Evolutionary conservation across 1,140 invertebrate genomes (phyloP).

Genomic region (Dendroctonus valens): DNA sequence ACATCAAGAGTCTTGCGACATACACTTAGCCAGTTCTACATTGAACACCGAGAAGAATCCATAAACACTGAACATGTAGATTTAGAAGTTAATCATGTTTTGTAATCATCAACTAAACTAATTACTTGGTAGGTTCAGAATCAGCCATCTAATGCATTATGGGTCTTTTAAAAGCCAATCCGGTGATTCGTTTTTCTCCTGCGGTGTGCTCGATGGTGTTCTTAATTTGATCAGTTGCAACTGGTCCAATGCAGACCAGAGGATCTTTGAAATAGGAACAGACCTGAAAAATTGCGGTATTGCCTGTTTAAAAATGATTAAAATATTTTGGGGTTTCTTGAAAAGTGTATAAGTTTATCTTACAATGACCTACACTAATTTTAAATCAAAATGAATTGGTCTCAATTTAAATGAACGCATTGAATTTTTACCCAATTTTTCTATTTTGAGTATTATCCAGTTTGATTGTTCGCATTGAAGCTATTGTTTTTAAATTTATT

Average conservation of each 20-base stretch:
- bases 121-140: slow-evolving; percentile 13
- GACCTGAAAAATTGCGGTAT: slow-evolving; percentile 56
- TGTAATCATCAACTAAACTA: slow-evolving; percentile 8
- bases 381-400: too few relatives aligned
- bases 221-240: slow-evolving; percentile 69
- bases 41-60: slow-evolving; percentile 18
- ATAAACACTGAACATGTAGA: slow-evolving; percentile 4
- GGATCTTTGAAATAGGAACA: slow-evolving; percentile 90
- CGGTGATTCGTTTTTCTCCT: slow-evolving; percentile 74
- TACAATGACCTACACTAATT: too few relatives aligned
- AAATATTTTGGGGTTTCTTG: neutral
- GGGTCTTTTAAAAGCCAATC: slow-evolving; percentile 52
- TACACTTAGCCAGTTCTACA: neutral
- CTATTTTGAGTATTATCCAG: too few relatives aligned
- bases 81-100: slow-evolving; percentile 18
- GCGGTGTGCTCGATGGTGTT: slow-evolving; percentile 72
- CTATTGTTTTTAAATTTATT: too few relatives aligned
- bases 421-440: too few relatives aligned
- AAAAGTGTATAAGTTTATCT: too few relatives aligned
- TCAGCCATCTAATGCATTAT: slow-evolving; percentile 56
- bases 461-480: too few relatives aligned
- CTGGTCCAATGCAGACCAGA: slow-evolving; percentile 81
- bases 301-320: neutral
- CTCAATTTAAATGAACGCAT: too few relatives aligned
- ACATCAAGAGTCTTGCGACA: slow-evolving; percentile 3